Evolutionary conservation across 2,888 invertebrate genomes (phyloP).

Genomic region (Drosophila ustulata): DNA sequence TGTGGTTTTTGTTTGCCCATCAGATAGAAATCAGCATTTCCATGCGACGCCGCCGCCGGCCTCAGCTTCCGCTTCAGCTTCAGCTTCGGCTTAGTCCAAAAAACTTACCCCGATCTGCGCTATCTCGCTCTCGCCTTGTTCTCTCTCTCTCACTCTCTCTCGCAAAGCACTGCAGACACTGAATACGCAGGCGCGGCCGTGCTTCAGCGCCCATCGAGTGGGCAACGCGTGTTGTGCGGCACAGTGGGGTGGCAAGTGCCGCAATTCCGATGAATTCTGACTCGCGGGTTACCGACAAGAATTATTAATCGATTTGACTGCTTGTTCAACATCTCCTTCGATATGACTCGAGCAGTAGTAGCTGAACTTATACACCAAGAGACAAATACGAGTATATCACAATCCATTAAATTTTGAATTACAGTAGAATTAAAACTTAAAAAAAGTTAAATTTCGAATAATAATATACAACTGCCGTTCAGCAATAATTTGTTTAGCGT

Average conservation of each 20-base stretch:
- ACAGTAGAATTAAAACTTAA: too few species aligned
- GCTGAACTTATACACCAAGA: too few species aligned
- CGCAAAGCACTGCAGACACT: neutral
- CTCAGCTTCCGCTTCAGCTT: conserved; percentile 39
- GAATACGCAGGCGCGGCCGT: conserved; percentile 32
- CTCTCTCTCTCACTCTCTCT: neutral
- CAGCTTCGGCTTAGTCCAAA: conserved; percentile 23
- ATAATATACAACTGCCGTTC: too few species aligned
- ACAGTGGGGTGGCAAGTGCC: conserved; percentile 37
- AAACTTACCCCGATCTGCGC: conserved; percentile 42
- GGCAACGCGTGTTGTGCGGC: conserved; percentile 21
- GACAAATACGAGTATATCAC: too few species aligned
- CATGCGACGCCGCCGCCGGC: conserved; percentile 38
- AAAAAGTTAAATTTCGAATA: too few species aligned
- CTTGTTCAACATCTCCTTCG: too few species aligned
- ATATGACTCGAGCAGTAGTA: too few species aligned
- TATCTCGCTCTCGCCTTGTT: neutral
- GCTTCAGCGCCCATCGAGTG: conserved; percentile 32
- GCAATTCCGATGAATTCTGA: neutral
- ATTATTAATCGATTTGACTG: too few species aligned
- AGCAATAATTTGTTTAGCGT: too few species aligned
- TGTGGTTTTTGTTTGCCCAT: conserved; percentile 79
- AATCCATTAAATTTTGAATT: too few species aligned
- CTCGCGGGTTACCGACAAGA: too few species aligned
- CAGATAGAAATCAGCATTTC: conserved; percentile 71